Base-by-base conservation (phyloP, 2,113 vertebrate species). In the Columba janthina region DNA sequence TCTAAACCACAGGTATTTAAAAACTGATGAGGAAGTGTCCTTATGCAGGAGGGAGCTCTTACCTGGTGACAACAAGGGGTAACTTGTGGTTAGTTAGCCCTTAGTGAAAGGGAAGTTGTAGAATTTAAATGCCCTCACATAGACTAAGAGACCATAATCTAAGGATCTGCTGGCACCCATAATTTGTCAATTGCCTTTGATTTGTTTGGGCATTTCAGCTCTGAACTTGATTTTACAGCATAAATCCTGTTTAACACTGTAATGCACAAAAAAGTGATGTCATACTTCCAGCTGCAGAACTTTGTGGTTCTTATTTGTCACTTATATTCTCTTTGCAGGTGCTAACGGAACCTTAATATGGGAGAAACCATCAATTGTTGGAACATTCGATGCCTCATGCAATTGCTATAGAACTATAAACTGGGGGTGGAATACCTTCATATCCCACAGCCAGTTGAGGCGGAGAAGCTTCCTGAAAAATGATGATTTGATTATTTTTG, bases 401-500 rank as follows among this genome's bases (percentile, higher is more conserved):
- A 4, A 70, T 9, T 99, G 98, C 87, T 94, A 87, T 31, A 97
- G 98, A 70, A 97, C 94, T 36, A 0, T 4, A 2, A 13, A 89
- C n/a, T 74, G 10, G 44, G 99, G 99, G 4, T 99, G 99, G 99
- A 71, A 4, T 38, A 97, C 19, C 2, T 98, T 99, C 94, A 98
- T 99, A 31, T 98, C 98, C 31, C 98, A 99, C 79, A 79, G 95
- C 14, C 97, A 98, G 38, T 64, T 99, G 74, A 95, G 67, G 12
- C 97, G 85, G 34, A 98, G 97, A 80, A 98, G 69, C 92, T 99
- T 98, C 95, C 97, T 99, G 44, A 99, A 99, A 94, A 98, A 99
- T 20, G 91, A 98, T 13, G 97, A 99, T 92, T 97, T 99, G 48
- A 99, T 99, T 79, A 96, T 99, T 67, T 98, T 98, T 48, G 97